A percentile compares a stretch with the other conserved stretches of the same genome.
phyloP scores from a whole-genome alignment of 23 tunicate species.

The Oikopleura dioica region DNA sequence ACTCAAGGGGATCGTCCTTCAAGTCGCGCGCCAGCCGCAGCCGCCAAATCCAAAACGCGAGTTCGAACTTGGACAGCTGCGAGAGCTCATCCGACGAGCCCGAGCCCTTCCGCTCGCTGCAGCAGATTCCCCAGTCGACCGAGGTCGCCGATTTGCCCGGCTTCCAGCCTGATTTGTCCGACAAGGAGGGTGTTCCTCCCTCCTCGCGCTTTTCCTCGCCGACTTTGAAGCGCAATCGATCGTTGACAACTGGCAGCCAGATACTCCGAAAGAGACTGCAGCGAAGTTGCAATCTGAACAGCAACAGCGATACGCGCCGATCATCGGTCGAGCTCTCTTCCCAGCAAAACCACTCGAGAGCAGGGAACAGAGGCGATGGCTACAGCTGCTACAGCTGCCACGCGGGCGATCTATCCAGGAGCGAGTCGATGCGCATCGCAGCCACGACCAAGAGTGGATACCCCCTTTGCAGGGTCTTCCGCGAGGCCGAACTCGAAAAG shows the following conservation, averaged over 20 bases:
- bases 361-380: no score
- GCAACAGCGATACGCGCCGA: slow-evolving; percentile 1
- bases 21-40: no score
- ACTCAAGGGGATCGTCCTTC: no score
- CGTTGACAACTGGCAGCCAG: no score
- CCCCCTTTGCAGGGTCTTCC: slow-evolving; percentile 35
- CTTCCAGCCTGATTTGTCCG: no score
- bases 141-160: not conserved
- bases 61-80: no score
- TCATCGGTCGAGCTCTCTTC: not conserved
- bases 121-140: not conserved
- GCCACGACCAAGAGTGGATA: not conserved
- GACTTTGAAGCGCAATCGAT: no score
- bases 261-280: not conserved
- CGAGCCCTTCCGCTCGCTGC: no score
- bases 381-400: not conserved
- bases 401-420: slow-evolving; percentile 30
- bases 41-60: no score
- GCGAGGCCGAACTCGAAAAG: slow-evolving; percentile 52
- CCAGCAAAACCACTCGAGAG: not conserved
- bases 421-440: slow-evolving; percentile 55
- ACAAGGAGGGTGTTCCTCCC: no score
- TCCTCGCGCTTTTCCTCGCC: no score
- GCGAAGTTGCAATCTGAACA: not conserved
- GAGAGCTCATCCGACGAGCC: no score